Evolutionary conservation across 2,888 invertebrate genomes (phyloP).

Genomic region (Tinea trinotella): DNA sequence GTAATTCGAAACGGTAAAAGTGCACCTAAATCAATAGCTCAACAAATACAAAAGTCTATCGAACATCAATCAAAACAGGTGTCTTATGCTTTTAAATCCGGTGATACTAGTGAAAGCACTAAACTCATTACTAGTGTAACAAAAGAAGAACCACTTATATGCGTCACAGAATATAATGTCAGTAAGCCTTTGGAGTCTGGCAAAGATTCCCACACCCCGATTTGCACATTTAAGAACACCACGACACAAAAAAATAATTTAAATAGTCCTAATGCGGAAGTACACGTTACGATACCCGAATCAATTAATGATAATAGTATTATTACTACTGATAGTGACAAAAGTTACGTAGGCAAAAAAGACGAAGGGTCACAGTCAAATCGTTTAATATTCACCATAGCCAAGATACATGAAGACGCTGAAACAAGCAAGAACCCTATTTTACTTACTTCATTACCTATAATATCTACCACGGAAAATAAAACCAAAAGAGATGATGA

Average conservation of each 20-base stretch:
- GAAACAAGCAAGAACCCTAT: slow-evolving; percentile 54
- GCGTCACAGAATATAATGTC: neutral
- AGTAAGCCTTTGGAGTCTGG: neutral
- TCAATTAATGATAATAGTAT: neutral
- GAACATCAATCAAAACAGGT: neutral
- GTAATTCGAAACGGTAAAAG: neutral
- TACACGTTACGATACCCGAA: neutral
- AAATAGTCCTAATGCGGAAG: neutral
- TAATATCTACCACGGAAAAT: slow-evolving; percentile 49
- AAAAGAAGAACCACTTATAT: neutral
- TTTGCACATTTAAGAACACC: too few species aligned
- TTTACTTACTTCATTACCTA: slow-evolving; percentile 51
- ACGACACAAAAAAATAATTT: neutral
- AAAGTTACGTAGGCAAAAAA: neutral
- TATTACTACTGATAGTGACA: too few species aligned
- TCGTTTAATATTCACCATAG: slow-evolving; percentile 61
- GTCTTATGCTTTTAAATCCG: neutral
- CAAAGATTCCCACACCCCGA: neutral
- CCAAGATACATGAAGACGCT: slow-evolving; percentile 56
- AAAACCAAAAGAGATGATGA: neutral
- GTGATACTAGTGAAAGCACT: neutral
- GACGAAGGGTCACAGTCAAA: neutral
- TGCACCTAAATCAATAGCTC: slow-evolving; percentile 41
- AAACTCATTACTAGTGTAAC: neutral
- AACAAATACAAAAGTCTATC: slow-evolving; percentile 25